Evolutionary conservation across 1,140 invertebrate species (phyloP).

Genomic region (Oryctes rhinoceros): DNA sequence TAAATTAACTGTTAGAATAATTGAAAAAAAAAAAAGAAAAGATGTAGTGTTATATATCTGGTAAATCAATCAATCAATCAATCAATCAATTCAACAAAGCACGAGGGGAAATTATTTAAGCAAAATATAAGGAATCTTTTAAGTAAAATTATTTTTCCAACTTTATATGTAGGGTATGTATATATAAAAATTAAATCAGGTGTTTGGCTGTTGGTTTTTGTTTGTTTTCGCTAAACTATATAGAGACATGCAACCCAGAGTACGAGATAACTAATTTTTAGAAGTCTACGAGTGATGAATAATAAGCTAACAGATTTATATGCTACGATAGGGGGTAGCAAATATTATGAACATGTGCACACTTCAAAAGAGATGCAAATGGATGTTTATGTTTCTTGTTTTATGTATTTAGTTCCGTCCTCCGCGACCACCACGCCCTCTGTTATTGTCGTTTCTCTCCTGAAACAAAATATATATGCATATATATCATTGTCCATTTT

Average conservation of each 20-base stretch:
- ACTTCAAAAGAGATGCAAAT: conserved; percentile 28
- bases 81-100: conserved; percentile 43
- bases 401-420: conserved; percentile 55
- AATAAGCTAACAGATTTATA: conserved; percentile 49
- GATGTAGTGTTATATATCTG: conserved; percentile 29
- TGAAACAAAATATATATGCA: conserved; percentile 46
- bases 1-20: not conserved
- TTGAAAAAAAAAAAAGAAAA: conserved; percentile 9
- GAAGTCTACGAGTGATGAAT: conserved; percentile 49
- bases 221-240: conserved; percentile 46
- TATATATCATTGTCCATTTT: no score
- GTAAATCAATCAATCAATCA: conserved; percentile 30
- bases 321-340: conserved; percentile 48
- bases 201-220: not conserved
- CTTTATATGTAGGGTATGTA: conserved; percentile 39
- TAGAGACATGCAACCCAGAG: conserved; percentile 48
- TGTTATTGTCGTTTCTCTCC: conserved; percentile 56
- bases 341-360: conserved; percentile 33
- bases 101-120: conserved; percentile 45
- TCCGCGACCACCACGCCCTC: conserved; percentile 54
- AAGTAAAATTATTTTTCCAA: conserved; percentile 42
- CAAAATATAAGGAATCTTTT: conserved; percentile 42
- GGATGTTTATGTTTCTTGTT: conserved; percentile 41
- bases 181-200: conserved; percentile 44
- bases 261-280: conserved; percentile 48